Conservation (phyloP, 2,888 invertebrate species). For the Drosophila recens region DNA sequence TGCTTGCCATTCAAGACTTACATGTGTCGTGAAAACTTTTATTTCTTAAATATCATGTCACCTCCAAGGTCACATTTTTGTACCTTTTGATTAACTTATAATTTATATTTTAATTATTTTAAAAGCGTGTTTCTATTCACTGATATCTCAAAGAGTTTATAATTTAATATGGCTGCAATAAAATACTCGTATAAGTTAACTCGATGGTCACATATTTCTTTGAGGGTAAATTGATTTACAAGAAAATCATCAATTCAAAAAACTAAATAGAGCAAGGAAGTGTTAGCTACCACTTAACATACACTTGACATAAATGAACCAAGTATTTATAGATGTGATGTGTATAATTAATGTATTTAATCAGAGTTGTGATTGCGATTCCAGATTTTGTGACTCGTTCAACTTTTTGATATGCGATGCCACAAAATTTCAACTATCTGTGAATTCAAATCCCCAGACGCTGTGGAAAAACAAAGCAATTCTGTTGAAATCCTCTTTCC, state of each 20-base stretch:
- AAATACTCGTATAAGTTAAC: too few species aligned
- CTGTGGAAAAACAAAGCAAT: slow-evolving; percentile 24
- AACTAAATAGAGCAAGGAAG: background rate
- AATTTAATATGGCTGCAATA: too few species aligned
- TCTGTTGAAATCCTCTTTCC: background rate
- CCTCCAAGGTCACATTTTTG: too few species aligned
- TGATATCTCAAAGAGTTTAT: too few species aligned
- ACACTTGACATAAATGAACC: background rate
- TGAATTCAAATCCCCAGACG: slow-evolving; percentile 27
- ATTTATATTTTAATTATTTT: too few species aligned
- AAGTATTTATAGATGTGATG: background rate
- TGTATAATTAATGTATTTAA: slow-evolving; percentile 4
- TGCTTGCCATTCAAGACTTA: too few species aligned
- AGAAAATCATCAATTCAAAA: background rate
- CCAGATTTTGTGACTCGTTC: slow-evolving; percentile 40
- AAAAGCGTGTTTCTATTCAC: too few species aligned
- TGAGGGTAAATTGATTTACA: too few species aligned
- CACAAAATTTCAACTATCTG: slow-evolving; percentile 32
- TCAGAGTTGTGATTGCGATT: slow-evolving; percentile 13
- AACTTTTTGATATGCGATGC: slow-evolving; percentile 33
- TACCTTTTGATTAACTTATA: too few species aligned
- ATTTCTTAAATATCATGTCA: too few species aligned
- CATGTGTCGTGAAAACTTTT: too few species aligned
- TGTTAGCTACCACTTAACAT: background rate
- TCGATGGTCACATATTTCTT: background rate